Percentiles rank a stretch among this genome's conserved stretches.
phyloP scores from a whole-genome alignment of 2,797 vertebrate genomes.

The Prunella strophiata region DNA sequence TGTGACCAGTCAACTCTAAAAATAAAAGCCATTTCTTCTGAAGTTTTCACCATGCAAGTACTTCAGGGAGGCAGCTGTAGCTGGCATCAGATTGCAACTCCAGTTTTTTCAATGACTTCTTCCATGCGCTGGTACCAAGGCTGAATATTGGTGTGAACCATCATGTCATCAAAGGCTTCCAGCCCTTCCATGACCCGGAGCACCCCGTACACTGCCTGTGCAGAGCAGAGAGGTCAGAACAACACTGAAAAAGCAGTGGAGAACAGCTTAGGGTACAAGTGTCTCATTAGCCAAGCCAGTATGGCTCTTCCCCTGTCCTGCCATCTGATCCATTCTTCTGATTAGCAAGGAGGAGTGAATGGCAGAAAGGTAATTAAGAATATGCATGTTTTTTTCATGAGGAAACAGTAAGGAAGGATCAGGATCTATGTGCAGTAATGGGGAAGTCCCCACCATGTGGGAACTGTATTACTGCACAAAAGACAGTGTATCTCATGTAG shows the following conservation, averaged over 20 bases:
- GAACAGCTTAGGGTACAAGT: neutral
- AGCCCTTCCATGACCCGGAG: conserved; percentile 95
- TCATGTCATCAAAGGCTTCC: conserved; percentile 93
- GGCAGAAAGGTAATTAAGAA: neutral
- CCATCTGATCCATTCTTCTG: neutral
- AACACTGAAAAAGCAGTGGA: neutral
- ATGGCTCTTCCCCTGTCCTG: neutral
- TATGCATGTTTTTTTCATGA: neutral
- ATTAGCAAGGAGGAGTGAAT: neutral
- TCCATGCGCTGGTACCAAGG: conserved; percentile 91
- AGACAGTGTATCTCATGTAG: neutral
- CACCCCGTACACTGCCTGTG: conserved; percentile 92
- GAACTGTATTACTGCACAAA: neutral
- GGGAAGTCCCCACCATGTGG: neutral
- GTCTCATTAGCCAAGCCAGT: neutral
- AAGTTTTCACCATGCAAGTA: conserved; percentile 1
- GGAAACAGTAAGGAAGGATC: neutral
- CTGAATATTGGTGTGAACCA: conserved; percentile 88
- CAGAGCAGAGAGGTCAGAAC: neutral
- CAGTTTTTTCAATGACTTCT: conserved; percentile 73
- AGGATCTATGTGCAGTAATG: neutral
- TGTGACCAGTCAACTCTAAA: neutral
- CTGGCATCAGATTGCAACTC: conserved; percentile 18
- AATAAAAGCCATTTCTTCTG: neutral
- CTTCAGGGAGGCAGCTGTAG: neutral